These are phyloP conservation scores for Syngnathus typhle DNA, from an alignment of 2,113 vertebrate species.

Conservation along the genomic window DNA sequence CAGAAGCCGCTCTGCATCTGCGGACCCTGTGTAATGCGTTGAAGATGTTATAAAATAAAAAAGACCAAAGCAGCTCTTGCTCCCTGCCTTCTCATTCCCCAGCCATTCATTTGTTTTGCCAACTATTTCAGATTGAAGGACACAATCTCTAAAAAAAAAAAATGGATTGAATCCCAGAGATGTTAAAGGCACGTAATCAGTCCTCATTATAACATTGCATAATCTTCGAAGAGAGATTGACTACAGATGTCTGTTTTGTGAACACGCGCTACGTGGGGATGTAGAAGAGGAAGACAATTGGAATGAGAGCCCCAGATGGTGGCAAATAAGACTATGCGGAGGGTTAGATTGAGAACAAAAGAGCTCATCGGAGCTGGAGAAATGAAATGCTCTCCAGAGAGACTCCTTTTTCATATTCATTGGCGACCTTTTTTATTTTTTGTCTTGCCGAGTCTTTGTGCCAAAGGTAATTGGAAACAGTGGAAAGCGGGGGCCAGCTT, in stretches of 20 bases:
- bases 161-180: neutral
- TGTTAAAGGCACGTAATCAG: slow-evolving; percentile 26
- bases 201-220: slow-evolving; percentile 54
- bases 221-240: slow-evolving; percentile 45
- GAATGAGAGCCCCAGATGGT: slow-evolving; percentile 56
- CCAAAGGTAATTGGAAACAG: slow-evolving; percentile 48
- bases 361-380: slow-evolving; percentile 43
- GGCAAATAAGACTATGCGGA: slow-evolving; percentile 54
- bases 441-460: slow-evolving; percentile 38
- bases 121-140: slow-evolving; percentile 2
- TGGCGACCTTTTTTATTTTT: slow-evolving; percentile 25
- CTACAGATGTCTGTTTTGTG: slow-evolving; percentile 56
- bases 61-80: slow-evolving; percentile 8
- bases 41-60: slow-evolving; percentile 2
- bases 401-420: slow-evolving; percentile 29
- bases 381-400: slow-evolving; percentile 55
- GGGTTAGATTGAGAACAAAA: slow-evolving; percentile 61
- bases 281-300: slow-evolving; percentile 25
- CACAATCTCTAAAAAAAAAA: slow-evolving; percentile 6
- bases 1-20: neutral
- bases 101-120: neutral
- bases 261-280: slow-evolving; percentile 37
- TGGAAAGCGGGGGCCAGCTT: slow-evolving; percentile 18
- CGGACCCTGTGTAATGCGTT: slow-evolving; percentile 7
- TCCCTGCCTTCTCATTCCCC: neutral